Evolutionary conservation across 2,888 invertebrate genomes (phyloP).

Genomic region (Diabrotica balteata): DNA sequence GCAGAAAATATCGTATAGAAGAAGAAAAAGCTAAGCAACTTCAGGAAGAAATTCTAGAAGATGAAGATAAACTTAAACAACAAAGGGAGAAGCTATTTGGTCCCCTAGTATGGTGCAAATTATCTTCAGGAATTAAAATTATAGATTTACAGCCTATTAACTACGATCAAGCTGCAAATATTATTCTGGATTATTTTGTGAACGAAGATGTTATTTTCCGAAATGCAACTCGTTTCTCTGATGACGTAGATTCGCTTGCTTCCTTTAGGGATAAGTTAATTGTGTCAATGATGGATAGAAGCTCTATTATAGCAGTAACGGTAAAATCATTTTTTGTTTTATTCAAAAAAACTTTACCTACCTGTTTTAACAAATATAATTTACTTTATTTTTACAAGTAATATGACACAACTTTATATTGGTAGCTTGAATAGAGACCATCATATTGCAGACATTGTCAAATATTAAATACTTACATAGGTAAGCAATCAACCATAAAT

Average conservation of each 20-base stretch:
- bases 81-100: conserved; percentile 48
- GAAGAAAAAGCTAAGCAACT: conserved; percentile 47
- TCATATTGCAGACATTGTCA: too few species aligned
- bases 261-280: conserved; percentile 48
- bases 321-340: background rate
- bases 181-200: conserved; percentile 50
- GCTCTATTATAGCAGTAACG: conserved; percentile 50
- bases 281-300: conserved; percentile 50
- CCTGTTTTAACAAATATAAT: too few species aligned
- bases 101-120: conserved; percentile 52
- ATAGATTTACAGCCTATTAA: conserved; percentile 52
- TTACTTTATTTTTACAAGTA: too few species aligned
- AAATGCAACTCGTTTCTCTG: conserved; percentile 48
- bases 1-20: conserved; percentile 52
- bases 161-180: conserved; percentile 46
- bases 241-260: conserved; percentile 51
- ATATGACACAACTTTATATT: background rate
- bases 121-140: conserved; percentile 51
- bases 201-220: conserved; percentile 52
- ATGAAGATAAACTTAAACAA: conserved; percentile 51
- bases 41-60: conserved; percentile 52
- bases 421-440: background rate
- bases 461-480: too few species aligned
- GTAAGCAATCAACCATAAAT: too few species aligned
- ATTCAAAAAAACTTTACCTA: too few species aligned